Conservation (phyloP, 2,888 invertebrate genomes). For the Myopa testacea region DNA sequence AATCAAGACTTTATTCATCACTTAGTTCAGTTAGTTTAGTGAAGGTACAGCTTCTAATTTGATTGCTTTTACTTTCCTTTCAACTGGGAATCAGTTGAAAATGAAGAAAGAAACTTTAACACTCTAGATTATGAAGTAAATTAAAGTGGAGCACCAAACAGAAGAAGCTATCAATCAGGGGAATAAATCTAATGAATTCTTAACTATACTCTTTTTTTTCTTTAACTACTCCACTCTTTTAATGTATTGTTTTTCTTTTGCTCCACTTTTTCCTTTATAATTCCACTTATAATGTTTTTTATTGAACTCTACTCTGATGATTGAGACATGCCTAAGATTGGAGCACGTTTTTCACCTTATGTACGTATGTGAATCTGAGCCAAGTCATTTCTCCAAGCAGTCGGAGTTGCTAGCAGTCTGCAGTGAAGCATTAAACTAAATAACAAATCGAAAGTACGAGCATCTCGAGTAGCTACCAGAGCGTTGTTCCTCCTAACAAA, state of each 20-base stretch:
- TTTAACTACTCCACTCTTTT: no score
- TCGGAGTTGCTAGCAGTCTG: background rate
- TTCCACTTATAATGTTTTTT: no score
- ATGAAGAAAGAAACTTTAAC: conserved; percentile 4
- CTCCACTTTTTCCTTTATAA: no score
- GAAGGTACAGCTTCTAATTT: background rate
- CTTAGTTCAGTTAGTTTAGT: background rate
- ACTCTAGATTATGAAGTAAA: no score
- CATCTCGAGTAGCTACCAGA: conserved; percentile 16
- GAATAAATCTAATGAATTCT: no score
- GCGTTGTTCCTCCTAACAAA: background rate
- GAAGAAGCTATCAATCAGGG: no score
- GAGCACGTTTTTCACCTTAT: no score
- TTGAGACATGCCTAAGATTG: no score
- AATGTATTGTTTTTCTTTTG: no score
- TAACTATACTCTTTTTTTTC: no score
- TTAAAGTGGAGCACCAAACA: no score
- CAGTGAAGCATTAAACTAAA: background rate
- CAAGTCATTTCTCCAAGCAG: background rate
- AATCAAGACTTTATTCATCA: background rate
- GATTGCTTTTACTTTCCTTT: background rate
- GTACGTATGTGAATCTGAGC: conserved; percentile 10
- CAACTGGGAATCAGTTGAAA: background rate
- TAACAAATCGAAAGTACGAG: background rate
- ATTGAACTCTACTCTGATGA: no score